Evolutionary conservation across 2,888 invertebrate genomes (phyloP), one percentile per base, ranked within the genome.

Genomic region (Drosophila atroscutellata): DNA sequence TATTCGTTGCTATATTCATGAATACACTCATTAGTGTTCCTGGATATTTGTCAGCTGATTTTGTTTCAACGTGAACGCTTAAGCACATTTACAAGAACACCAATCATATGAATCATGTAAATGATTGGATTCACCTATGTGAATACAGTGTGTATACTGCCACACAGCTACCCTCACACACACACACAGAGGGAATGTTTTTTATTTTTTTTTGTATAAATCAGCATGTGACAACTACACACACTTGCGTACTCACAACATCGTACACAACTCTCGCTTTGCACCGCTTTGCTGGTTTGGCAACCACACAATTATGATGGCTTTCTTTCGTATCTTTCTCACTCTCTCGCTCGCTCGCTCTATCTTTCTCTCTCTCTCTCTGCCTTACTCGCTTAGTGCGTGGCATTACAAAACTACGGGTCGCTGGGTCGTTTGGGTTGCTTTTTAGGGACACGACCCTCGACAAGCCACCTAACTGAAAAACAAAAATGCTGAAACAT

Each of bases 401-500:
- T 78, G 51, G 79, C 80, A 74, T 74, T 75, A 75, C 75, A 60
- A 75, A 74, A 79, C 65, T 51, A 58, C 45, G 62, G 42, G 42
- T 65, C 45, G 59, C 11, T 36, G 58, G 49, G 59, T 32, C 37
- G 47, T 26, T 50, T 30, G 61, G 61, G 61, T 59, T 13, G 59
- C 24, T 42, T 58, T 68, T 58, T 39, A 51, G 51, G 75, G 63
- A 66, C 36, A 54, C 64, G 80, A 79, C 80, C 80, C 75, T 59
- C 52, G 51, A 74, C 74, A 42, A 61, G 72, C 76, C 77, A 83
- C 71, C 76, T 58, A 86, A 72, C 75, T 86, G 84, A 86, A 75
- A 80, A 71, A 80, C 88, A 89, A 85, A 87, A 85, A 82, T 87
- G 83, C 69, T 87, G 88, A 82, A 87, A 80, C 76, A 80, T 71